A percentile compares a stretch with the other conserved stretches of the same genome.
phyloP scores from a whole-genome alignment of 2,888 invertebrate species.

The Synanthedon tipuliformis region DNA sequence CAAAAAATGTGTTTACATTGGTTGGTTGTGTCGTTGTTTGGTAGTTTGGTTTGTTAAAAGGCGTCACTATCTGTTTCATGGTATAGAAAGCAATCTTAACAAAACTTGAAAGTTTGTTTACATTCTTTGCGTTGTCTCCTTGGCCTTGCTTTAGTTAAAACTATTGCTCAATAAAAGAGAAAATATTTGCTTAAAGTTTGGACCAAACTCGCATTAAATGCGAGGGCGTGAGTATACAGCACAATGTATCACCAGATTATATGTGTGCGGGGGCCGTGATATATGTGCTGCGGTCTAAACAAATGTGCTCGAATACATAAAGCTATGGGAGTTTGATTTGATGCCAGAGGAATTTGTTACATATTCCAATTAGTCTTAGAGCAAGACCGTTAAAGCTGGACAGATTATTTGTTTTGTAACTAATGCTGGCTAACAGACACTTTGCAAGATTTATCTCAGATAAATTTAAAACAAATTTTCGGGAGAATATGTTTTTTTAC shows the following conservation, averaged over 20 bases:
- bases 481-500: no score
- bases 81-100: no score
- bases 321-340: neutral
- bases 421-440: no score
- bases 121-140: neutral
- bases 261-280: constrained; percentile 40
- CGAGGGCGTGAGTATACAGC: constrained; percentile 45
- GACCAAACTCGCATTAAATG: constrained; percentile 24
- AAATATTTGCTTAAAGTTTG: constrained; percentile 8
- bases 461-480: no score
- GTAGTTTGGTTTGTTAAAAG: no score
- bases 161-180: no score
- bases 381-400: neutral
- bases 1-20: no score
- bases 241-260: constrained; percentile 60
- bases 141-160: constrained; percentile 9
- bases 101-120: no score
- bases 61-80: no score
- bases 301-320: constrained; percentile 7
- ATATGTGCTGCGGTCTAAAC: constrained; percentile 26
- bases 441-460: no score
- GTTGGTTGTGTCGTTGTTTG: no score
- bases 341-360: neutral
- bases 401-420: neutral
- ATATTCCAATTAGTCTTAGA: neutral